Percentiles rank a stretch among this genome's conserved stretches.
Evolutionary conservation across 2,888 invertebrate species (phyloP).

Genomic region (Blastobasis adustella): DNA sequence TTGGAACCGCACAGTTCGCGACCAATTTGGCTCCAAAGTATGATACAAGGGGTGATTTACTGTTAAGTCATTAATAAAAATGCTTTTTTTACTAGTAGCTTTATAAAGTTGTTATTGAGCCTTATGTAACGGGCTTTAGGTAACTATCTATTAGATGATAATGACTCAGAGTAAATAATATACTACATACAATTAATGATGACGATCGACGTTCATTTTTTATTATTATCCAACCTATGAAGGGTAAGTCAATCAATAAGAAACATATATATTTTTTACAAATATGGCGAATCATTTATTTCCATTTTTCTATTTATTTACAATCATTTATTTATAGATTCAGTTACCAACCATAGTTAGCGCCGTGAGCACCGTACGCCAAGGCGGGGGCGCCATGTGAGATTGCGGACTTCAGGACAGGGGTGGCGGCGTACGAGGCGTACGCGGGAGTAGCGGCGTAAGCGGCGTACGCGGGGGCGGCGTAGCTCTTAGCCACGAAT

Average conservation of each 20-base stretch:
- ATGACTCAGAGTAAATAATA: background rate
- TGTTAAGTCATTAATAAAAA: too few species aligned
- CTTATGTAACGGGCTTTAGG: background rate
- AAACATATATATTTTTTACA: background rate
- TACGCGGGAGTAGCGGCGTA: slow-evolving; percentile 30
- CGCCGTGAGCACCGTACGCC: slow-evolving; percentile 77
- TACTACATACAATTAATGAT: too few species aligned
- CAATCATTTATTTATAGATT: slow-evolving; percentile 26
- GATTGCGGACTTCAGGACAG: slow-evolving; percentile 56
- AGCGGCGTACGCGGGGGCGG: slow-evolving; percentile 39
- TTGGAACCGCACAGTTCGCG: too few species aligned
- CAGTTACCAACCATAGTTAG: slow-evolving; percentile 57
- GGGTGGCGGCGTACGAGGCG: slow-evolving; percentile 39
- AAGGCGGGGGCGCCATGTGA: slow-evolving; percentile 72
- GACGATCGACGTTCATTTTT: too few species aligned
- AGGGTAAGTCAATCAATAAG: background rate
- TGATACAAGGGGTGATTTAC: too few species aligned
- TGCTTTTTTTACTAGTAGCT: too few species aligned
- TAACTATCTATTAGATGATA: background rate
- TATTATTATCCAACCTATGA: background rate
- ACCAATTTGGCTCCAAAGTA: too few species aligned
- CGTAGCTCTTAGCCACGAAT: slow-evolving; percentile 39
- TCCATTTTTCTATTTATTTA: slow-evolving; percentile 34
- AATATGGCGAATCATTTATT: slow-evolving; percentile 32
- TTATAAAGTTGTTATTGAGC: background rate